Conservation (phyloP, 92 coral and sea anemone species). For the Muricea muricata region DNA sequence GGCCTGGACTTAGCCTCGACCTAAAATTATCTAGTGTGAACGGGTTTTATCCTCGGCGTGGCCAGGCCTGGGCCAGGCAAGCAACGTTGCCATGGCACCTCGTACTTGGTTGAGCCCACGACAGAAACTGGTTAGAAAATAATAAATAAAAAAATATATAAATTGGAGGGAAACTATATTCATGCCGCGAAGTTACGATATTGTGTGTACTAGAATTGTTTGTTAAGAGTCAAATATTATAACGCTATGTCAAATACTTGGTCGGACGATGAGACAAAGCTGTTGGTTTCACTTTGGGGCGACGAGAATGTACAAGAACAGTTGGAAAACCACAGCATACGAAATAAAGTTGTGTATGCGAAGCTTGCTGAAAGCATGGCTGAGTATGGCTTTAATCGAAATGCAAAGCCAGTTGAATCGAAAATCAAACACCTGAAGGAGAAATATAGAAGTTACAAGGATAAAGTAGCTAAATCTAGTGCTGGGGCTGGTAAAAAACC, state of each 20-base stretch:
- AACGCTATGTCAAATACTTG: constrained; percentile 16
- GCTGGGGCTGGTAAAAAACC: background rate
- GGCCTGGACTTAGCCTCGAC: constrained; percentile 4
- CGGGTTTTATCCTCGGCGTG: too few relatives aligned
- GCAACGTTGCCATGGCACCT: too few relatives aligned
- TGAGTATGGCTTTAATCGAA: background rate
- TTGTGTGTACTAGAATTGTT: too few relatives aligned
- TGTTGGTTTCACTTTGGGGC: background rate
- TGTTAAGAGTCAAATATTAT: too few relatives aligned
- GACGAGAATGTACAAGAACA: background rate
- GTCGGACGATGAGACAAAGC: background rate
- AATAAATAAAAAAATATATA: too few relatives aligned
- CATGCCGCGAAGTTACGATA: too few relatives aligned
- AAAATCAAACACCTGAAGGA: constrained; percentile 12
- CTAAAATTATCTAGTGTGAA: constrained; percentile 1
- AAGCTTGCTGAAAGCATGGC: constrained; percentile 9
- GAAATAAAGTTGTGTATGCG: background rate
- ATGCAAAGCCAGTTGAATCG: background rate
- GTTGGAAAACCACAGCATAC: background rate
- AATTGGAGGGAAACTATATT: too few relatives aligned
- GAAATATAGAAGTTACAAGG: background rate
- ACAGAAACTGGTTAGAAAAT: too few relatives aligned
- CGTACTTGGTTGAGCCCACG: too few relatives aligned
- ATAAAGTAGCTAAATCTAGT: constrained; percentile 2
- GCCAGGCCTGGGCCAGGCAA: background rate